Evolutionary conservation across 2,888 invertebrate species (phyloP).

Genomic region (Acrobasis suavella): DNA sequence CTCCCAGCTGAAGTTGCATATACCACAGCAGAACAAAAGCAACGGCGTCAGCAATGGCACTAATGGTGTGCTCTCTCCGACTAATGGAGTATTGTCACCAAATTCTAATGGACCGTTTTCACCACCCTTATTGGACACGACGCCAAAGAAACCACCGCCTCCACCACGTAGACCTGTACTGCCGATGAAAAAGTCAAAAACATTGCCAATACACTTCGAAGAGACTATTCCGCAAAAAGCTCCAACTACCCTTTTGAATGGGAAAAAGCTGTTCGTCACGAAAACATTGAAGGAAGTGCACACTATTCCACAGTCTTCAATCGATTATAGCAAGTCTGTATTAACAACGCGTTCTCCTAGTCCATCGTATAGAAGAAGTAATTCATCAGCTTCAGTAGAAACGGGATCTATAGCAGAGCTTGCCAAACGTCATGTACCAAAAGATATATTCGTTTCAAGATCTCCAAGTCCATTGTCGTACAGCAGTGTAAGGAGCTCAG

Average conservation of each 20-base stretch:
- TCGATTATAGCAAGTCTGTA: conserved; percentile 53
- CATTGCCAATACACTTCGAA: conserved; percentile 72
- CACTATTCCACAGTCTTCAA: conserved; percentile 53
- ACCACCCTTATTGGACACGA: conserved; percentile 66
- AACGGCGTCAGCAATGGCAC: conserved; percentile 33
- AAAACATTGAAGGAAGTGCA: conserved; percentile 74
- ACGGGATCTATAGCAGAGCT: conserved; percentile 77
- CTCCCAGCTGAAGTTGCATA: conserved; percentile 60
- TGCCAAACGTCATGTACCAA: conserved; percentile 67
- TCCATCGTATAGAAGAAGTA: conserved; percentile 67
- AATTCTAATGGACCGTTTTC: conserved; percentile 66
- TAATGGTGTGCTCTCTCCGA: conserved; percentile 34
- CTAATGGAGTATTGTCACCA: conserved; percentile 41
- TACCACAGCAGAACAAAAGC: conserved; percentile 60
- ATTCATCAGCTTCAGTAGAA: conserved; percentile 67
- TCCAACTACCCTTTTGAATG: conserved; percentile 54
- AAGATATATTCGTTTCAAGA: conserved; percentile 67
- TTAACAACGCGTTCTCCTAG: conserved; percentile 63
- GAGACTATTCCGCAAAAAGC: conserved; percentile 64
- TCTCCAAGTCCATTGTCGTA: conserved; percentile 83
- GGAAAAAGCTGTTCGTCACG: conserved; percentile 67
- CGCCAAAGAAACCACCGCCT: conserved; percentile 72
- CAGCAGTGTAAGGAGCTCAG: conserved; percentile 65
- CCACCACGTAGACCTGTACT: conserved; percentile 64
- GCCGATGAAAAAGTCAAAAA: conserved; percentile 73